These are phyloP conservation scores for Aphidius colemani DNA, from an alignment of 2,888 invertebrate species.

Conservation along the genomic window DNA sequence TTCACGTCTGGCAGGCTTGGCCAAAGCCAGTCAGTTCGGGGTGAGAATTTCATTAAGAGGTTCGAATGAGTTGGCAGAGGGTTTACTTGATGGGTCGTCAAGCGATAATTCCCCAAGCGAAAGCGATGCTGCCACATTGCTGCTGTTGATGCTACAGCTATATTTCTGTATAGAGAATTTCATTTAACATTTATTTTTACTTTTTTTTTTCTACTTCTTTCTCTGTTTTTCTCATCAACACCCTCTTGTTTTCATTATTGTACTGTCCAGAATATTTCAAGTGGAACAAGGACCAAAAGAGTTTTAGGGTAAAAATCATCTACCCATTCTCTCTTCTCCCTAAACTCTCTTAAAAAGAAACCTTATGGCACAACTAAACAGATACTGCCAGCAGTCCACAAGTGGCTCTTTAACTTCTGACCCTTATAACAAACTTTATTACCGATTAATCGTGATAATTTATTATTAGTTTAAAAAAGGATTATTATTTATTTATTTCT, in stretches of 20 bases:
- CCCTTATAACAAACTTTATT: slow-evolving; percentile 50
- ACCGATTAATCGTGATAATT: slow-evolving; percentile 57
- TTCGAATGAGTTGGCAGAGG: slow-evolving; percentile 59
- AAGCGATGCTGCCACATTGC: slow-evolving; percentile 15
- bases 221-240: neutral
- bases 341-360: slow-evolving; percentile 56
- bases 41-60: slow-evolving; percentile 62
- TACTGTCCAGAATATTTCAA: slow-evolving; percentile 26
- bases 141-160: slow-evolving; percentile 12
- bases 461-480: slow-evolving; percentile 22
- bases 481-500: neutral
- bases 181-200: slow-evolving; percentile 7
- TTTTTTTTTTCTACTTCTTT: neutral
- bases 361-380: slow-evolving; percentile 61
- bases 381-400: slow-evolving; percentile 59
- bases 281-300: slow-evolving; percentile 39
- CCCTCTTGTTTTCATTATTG: slow-evolving; percentile 1
- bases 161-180: slow-evolving; percentile 1
- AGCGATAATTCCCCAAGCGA: slow-evolving; percentile 59
- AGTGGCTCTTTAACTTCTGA: slow-evolving; percentile 62
- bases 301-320: slow-evolving; percentile 32
- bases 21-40: slow-evolving; percentile 57
- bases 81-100: slow-evolving; percentile 61
- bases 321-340: slow-evolving; percentile 34
- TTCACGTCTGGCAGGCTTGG: slow-evolving; percentile 46